Evolutionary conservation across 2,113 vertebrate species (phyloP).

Genomic region (Lontra canadensis): DNA sequence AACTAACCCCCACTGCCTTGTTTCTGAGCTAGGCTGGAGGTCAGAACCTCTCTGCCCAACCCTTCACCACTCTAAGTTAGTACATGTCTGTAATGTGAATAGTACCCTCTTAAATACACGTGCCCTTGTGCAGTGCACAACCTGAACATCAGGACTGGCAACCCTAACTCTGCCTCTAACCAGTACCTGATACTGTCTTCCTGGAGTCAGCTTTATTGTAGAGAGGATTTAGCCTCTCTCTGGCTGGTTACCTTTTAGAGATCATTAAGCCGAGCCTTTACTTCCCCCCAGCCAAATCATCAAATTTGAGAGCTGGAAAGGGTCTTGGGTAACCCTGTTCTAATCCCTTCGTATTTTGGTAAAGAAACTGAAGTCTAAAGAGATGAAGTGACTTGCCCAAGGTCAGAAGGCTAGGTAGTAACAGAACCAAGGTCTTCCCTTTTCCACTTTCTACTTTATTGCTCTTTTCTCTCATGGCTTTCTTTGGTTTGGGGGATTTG

Average conservation of each 20-base stretch:
- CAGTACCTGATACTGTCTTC: neutral
- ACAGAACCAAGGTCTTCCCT: neutral
- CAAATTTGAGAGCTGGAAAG: conserved; percentile 30
- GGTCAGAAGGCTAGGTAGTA: conserved; percentile 13
- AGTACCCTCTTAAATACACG: neutral
- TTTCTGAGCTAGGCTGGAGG: neutral
- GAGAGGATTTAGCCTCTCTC: neutral
- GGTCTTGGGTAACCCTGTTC: neutral
- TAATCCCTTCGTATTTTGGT: neutral
- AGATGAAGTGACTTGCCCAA: conserved; percentile 5
- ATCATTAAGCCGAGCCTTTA: neutral
- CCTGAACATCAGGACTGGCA: neutral
- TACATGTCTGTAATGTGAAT: neutral
- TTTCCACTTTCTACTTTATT: neutral
- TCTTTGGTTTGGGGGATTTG: conserved; percentile 41
- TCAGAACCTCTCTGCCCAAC: neutral
- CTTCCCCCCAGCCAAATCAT: neutral
- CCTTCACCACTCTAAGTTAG: neutral
- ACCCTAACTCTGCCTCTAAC: neutral
- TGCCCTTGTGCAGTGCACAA: neutral
- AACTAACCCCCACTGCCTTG: neutral
- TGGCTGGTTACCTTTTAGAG: neutral
- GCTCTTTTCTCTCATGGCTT: neutral
- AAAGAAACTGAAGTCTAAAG: conserved; percentile 30
- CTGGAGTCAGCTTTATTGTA: neutral